These are phyloP conservation scores for Arbacia lixula DNA, from an alignment of 53 echinoderm and acorn worm genomes.

Conservation along the genomic window DNA sequence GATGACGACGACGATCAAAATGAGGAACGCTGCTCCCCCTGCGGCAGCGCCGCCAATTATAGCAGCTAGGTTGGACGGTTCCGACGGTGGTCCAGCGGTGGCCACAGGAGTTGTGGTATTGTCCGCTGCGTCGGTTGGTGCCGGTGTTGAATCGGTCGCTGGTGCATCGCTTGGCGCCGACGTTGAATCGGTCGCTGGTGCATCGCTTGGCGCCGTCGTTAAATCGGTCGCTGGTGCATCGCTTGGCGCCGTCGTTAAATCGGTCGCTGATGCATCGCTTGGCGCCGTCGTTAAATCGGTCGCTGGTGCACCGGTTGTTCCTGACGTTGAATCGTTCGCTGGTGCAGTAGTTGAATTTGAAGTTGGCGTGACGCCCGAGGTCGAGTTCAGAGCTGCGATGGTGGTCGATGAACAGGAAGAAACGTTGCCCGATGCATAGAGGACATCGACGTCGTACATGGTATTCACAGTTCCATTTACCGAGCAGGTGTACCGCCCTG, in stretches of 20 bases:
- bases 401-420: too few species aligned
- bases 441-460: background rate
- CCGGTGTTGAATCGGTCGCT: background rate
- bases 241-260: background rate
- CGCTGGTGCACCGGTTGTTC: too few species aligned
- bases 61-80: background rate
- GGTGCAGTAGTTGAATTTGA: too few species aligned
- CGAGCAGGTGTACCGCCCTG: background rate
- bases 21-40: background rate
- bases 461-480: background rate
- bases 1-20: slow-evolving; percentile 14
- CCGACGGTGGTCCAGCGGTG: background rate
- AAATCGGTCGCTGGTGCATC: background rate
- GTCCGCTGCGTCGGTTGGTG: background rate
- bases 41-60: slow-evolving; percentile 9
- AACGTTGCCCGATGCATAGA: background rate
- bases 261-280: background rate
- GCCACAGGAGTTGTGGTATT: background rate
- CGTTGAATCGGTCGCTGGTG: background rate
- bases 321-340: too few species aligned
- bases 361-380: too few species aligned
- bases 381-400: too few species aligned
- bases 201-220: background rate
- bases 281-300: background rate
- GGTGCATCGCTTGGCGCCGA: background rate